These are phyloP conservation scores for Jordanella pulchra DNA, from an alignment of 2,797 vertebrate genomes.

Conservation along the genomic window DNA sequence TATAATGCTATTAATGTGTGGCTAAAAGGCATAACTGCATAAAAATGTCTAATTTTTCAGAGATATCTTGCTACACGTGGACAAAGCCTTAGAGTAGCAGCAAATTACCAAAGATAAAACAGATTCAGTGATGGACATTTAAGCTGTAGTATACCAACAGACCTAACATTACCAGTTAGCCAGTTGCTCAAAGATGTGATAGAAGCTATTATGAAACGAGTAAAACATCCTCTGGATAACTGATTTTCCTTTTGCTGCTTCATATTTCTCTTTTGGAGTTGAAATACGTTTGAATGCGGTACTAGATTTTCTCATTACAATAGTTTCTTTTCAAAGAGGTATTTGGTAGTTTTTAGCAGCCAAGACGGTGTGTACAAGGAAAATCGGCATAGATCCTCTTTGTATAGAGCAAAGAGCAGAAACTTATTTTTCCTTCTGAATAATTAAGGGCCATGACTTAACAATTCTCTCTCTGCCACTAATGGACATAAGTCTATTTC, in stretches of 20 bases:
- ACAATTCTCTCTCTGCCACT: neutral
- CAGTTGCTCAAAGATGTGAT: slow-evolving; percentile 34
- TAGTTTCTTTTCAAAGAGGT: slow-evolving; percentile 29
- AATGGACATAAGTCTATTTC: neutral
- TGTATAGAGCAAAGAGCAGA: neutral
- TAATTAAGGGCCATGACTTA: neutral
- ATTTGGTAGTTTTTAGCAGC: slow-evolving; percentile 15
- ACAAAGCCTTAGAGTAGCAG: no score
- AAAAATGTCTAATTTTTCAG: no score
- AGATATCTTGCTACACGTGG: no score
- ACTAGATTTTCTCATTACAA: slow-evolving; percentile 20
- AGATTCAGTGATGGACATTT: no score
- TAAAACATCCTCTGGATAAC: slow-evolving; percentile 51
- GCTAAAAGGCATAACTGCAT: no score
- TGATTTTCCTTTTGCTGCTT: slow-evolving; percentile 46
- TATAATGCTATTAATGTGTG: no score
- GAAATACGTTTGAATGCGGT: slow-evolving; percentile 26
- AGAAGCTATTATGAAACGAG: slow-evolving; percentile 45
- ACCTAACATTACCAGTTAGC: neutral
- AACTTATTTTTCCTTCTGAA: neutral
- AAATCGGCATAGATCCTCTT: neutral
- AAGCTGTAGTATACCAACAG: no score
- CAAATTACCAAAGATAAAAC: no score
- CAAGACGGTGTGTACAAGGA: neutral
- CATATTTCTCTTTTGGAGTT: slow-evolving; percentile 4